A percentile compares a stretch with the other conserved stretches of the same genome.
Evolutionary conservation across 2,888 invertebrate genomes (phyloP).

Genomic region (Orchesella flavescens): DNA sequence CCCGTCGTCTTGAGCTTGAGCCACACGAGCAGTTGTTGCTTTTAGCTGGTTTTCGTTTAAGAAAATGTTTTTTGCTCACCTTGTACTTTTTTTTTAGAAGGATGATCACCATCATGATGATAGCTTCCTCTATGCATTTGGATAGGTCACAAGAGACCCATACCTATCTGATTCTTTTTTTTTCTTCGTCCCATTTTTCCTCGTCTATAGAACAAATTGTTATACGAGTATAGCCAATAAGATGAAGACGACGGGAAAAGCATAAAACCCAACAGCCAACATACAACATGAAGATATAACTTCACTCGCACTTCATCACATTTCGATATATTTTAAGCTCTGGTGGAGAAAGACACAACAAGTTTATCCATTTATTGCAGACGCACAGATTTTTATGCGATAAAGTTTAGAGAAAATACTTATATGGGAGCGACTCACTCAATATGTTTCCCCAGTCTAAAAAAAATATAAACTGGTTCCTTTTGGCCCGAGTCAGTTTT

Average conservation of each 20-base stretch:
- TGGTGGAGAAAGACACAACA: constrained; percentile 34
- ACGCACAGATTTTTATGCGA: constrained; percentile 45
- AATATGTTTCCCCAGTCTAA: no score
- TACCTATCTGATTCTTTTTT: constrained; percentile 61
- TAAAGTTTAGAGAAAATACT: constrained; percentile 8
- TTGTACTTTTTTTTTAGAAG: constrained; percentile 42
- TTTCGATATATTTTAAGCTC: constrained; percentile 55
- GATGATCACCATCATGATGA: constrained; percentile 14
- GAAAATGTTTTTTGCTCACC: constrained; percentile 42
- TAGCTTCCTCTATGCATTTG: constrained; percentile 42
- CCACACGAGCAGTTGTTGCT: constrained; percentile 12
- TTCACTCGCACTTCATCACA: constrained; percentile 43
- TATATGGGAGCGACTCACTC: no score
- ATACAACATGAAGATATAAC: not conserved
- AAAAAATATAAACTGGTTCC: no score
- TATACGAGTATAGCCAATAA: not conserved
- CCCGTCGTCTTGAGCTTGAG: no score
- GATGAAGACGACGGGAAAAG: not conserved
- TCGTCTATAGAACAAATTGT: constrained; percentile 2
- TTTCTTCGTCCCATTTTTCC: constrained; percentile 23
- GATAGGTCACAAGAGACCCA: constrained; percentile 68
- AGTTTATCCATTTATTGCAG: constrained; percentile 51
- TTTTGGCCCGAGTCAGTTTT: not conserved
- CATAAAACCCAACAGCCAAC: not conserved
- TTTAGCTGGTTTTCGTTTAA: not conserved